Percentiles rank a stretch among this genome's conserved stretches.
Conservation (phyloP, 2,888 invertebrate species). For the Thera britannica region DNA sequence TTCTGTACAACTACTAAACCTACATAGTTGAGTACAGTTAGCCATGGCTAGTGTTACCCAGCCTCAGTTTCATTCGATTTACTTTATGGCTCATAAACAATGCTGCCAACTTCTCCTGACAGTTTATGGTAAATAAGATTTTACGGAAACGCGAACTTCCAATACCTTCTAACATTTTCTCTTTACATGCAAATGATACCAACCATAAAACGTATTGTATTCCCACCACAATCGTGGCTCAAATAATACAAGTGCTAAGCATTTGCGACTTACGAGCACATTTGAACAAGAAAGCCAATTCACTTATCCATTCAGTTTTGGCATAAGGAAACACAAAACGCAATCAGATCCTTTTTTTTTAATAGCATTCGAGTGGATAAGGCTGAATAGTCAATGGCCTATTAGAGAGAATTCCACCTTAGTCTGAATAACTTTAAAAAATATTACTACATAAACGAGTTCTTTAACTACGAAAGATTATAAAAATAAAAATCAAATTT, state of each 20-base stretch:
- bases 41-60: slow-evolving; percentile 45
- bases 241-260: slow-evolving; percentile 56
- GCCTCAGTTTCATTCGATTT: slow-evolving; percentile 74
- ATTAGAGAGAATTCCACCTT: neutral
- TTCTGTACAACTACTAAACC: slow-evolving; percentile 22
- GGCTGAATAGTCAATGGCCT: no score
- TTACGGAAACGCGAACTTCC: slow-evolving; percentile 68
- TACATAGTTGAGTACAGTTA: slow-evolving; percentile 27
- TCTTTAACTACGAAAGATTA: no score
- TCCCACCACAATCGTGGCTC: slow-evolving; percentile 51
- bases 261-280: slow-evolving; percentile 44
- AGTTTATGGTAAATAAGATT: slow-evolving; percentile 80
- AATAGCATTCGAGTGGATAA: no score
- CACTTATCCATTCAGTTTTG: slow-evolving; percentile 39
- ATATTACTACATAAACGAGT: no score
- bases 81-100: slow-evolving; percentile 81
- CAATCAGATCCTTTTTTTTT: no score
- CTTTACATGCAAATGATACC: slow-evolving; percentile 69
- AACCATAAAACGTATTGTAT: slow-evolving; percentile 59
- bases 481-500: no score
- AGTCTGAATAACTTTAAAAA: no score
- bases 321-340: neutral
- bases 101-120: slow-evolving; percentile 70
- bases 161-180: slow-evolving; percentile 64
- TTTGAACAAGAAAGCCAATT: slow-evolving; percentile 41